Evolutionary conservation across 2,888 invertebrate genomes (phyloP).

Genomic region (Nomada goodeniana): DNA sequence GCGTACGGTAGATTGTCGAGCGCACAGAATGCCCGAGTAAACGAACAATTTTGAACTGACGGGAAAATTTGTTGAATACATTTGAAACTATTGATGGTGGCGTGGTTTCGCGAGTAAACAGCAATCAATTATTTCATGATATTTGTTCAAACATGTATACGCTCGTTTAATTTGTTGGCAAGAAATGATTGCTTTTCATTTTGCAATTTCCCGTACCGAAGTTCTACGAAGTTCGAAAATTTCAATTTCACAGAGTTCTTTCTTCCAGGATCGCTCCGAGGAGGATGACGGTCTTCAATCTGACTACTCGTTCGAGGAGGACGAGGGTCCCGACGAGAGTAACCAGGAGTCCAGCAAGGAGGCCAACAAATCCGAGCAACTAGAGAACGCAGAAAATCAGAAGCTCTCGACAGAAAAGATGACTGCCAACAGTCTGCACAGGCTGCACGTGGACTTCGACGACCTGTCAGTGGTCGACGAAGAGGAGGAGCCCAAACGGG

Average conservation of each 20-base stretch:
- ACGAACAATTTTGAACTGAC: too few relatives aligned
- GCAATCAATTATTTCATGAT: too few relatives aligned
- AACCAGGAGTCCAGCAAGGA: slow-evolving; percentile 80
- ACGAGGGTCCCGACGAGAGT: slow-evolving; percentile 74
- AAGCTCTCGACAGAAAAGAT: slow-evolving; percentile 85
- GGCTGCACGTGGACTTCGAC: slow-evolving; percentile 86
- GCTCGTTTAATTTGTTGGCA: too few relatives aligned
- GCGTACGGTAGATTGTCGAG: not conserved
- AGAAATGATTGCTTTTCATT: too few relatives aligned
- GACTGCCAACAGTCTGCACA: slow-evolving; percentile 71
- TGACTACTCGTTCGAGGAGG: slow-evolving; percentile 75
- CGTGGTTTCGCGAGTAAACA: too few relatives aligned
- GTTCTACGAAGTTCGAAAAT: not conserved
- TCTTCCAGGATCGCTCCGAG: slow-evolving; percentile 76
- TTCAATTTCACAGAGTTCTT: not conserved
- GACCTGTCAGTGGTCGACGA: slow-evolving; percentile 92
- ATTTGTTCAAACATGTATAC: too few relatives aligned
- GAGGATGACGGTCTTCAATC: slow-evolving; percentile 71
- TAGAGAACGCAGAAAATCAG: slow-evolving; percentile 83
- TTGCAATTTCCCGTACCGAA: too few relatives aligned
- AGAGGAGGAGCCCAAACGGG: slow-evolving; percentile 85
- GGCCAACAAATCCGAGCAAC: slow-evolving; percentile 72
- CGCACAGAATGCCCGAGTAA: not conserved
- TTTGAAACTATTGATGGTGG: too few relatives aligned
- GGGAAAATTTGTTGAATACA: not conserved